A percentile compares a stretch with the other conserved stretches of the same genome.
Conservation (phyloP, 1,140 invertebrate genomes). For the Phocides pigmalion region DNA sequence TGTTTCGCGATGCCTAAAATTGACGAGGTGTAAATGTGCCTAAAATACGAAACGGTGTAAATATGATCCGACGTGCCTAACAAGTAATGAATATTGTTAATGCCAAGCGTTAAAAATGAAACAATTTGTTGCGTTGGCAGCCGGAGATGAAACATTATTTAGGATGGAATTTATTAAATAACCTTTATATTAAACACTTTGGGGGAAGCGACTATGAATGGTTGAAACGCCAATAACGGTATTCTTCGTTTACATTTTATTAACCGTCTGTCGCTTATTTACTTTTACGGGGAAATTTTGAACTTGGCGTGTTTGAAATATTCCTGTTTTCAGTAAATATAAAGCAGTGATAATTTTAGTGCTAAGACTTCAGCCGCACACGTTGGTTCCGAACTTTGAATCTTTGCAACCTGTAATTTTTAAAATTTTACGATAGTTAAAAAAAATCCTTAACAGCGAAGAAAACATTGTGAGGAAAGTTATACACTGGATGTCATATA, state of each 20-base stretch:
- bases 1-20: too few relatives aligned
- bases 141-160: constrained; percentile 79
- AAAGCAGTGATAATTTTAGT: too few relatives aligned
- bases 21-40: neutral
- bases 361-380: too few relatives aligned
- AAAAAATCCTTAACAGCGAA: too few relatives aligned
- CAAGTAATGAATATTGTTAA: constrained; percentile 14
- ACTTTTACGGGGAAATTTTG: neutral
- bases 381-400: too few relatives aligned
- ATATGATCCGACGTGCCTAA: constrained; percentile 24
- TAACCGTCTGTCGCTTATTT: neutral
- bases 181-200: constrained; percentile 18
- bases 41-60: constrained; percentile 2
- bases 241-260: neutral
- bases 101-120: constrained; percentile 65
- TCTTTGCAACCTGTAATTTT: too few relatives aligned
- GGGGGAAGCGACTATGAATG: constrained; percentile 9
- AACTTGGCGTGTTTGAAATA: too few relatives aligned
- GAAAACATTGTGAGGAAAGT: too few relatives aligned
- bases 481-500: too few relatives aligned
- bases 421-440: too few relatives aligned
- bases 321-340: too few relatives aligned
- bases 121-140: constrained; percentile 73
- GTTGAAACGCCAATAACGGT: neutral
- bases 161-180: constrained; percentile 45